Evolutionary conservation across 2,888 invertebrate species (phyloP).

Genomic region (Petrophora chlorosata): DNA sequence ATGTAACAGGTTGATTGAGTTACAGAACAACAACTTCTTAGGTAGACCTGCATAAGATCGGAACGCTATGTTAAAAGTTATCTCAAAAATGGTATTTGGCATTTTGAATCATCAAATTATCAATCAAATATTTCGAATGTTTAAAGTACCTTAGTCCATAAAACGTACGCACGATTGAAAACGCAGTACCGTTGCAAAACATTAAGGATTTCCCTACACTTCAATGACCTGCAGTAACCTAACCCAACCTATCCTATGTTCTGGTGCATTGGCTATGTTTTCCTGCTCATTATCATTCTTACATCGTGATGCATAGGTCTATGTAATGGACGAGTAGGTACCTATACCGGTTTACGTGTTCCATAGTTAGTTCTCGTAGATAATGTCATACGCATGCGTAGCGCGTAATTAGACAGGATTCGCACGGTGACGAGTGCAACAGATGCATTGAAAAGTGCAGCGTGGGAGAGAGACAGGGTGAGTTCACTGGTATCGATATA

Average conservation of each 20-base stretch:
- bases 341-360: slow-evolving; percentile 58
- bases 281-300: slow-evolving; percentile 40
- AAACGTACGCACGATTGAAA: slow-evolving; percentile 2
- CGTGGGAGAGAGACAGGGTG: slow-evolving; percentile 68
- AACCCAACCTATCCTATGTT: slow-evolving; percentile 35
- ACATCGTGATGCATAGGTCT: slow-evolving; percentile 40
- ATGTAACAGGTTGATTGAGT: slow-evolving; percentile 57
- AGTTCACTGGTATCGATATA: slow-evolving; percentile 84
- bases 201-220: slow-evolving; percentile 32
- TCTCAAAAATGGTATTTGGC: no score
- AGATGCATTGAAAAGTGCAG: slow-evolving; percentile 69
- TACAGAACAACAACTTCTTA: slow-evolving; percentile 40
- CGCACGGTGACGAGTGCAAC: slow-evolving; percentile 73
- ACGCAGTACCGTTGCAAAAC: slow-evolving; percentile 23
- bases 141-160: no score
- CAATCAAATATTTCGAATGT: no score
- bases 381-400: slow-evolving; percentile 78
- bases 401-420: slow-evolving; percentile 80
- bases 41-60: slow-evolving; percentile 12
- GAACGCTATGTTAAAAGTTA: background rate
- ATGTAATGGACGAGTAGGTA: slow-evolving; percentile 48
- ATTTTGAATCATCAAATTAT: no score
- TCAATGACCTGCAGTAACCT: slow-evolving; percentile 38
- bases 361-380: slow-evolving; percentile 64
- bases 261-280: slow-evolving; percentile 38